Base-by-base conservation (phyloP, 2,113 vertebrate genomes). In the Heliornis fulica region DNA sequence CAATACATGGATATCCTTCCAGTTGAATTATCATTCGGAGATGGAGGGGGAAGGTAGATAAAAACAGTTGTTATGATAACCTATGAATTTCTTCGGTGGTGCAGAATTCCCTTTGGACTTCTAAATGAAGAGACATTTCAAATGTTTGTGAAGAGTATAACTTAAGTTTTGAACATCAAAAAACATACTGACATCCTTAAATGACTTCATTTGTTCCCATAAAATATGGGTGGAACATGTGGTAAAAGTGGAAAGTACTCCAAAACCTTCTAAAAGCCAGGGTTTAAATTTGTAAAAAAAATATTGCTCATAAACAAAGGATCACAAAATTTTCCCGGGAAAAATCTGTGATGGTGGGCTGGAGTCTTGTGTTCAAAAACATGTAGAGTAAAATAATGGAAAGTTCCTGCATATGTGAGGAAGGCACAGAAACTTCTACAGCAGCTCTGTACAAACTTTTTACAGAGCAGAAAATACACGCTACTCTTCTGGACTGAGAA, bases 171-270 rank as follows among this genome's bases (percentile, higher is more conserved):
- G 46, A 89, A 80, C 76, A 93, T 83, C 83, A 90, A 80, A 90
- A 93, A 87, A 81, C 23, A 34, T 36, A 61, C 70, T 82, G 70
- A 89, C 80, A 94, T 96, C 86, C 83, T 92, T 95, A 84, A 90
- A 94, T 97, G 60, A 96, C 83, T 97, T 96, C 93, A 97, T 96
- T 64, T 92, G 86, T 96, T 97, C 95, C 95, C 43, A 93, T 97
- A 89, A 96, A 95, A 93, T 83, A 94, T 93, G 94, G 93, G 77
- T 91, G 96, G 96, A 92, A 97, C 96, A 97, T 96, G 94, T 96
- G 93, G 89, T 95, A 87, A 74, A 93, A 93, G 34, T 93, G 94
- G 91, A 96, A 93, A 95, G 89, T 92, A 92, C 94, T 96, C 80
- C 69, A 94, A 92, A 95, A 45, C 80, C 41, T 90, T 93, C 76